Base-by-base conservation (phyloP, 2,888 invertebrate species). In the Plutella xylostella region DNA sequence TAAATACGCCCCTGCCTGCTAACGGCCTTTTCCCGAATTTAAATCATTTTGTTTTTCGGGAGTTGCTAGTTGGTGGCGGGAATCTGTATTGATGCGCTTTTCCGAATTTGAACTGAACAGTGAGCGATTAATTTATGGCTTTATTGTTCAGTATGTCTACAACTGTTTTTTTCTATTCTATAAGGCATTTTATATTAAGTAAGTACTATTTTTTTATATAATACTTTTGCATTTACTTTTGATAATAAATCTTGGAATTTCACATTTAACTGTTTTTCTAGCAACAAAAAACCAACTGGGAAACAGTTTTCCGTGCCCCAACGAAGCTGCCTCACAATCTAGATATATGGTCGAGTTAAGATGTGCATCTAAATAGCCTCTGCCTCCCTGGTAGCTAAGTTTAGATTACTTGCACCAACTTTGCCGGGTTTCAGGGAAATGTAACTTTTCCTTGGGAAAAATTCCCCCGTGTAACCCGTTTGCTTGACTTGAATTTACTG, bases 311-410 rank as follows among this genome's bases (percentile, higher is more conserved):
- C 25, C 12, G 19, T 34, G 34, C 34, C 37, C 20, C 20, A 11
- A 12, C 59, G 58, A 67, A 74, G 53, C 72, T 72, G 56, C 58
- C 60, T 62, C 68, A 70, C 79, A 80, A 82, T 80, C 79, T 77
- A 82, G 82, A 82, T 82, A 79, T 80, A 83, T 77, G 72, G 70
- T 61, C 65, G 68, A 77, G 80, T 82, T 82, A 79, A 82, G 82
- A 83, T 83, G 82, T 76, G 76, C 82, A 80, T 82, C 83, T 82
- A 82, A 82, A 83, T 80, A 79, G 82, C 80, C 70, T 72, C 74
- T 70, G 78, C 76, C 69, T 70, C 72, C 68, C 62, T 73, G 74
- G 72, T 73, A 78, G 74, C 78, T 72, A 83, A 83, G 72, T 83
- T 82, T 83, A 83, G 82, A 83, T 83, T 83, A 82, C 83, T 83